phyloP scores from a whole-genome alignment of 1,140 invertebrate species.

The Ptiloglossa arizonensis region DNA sequence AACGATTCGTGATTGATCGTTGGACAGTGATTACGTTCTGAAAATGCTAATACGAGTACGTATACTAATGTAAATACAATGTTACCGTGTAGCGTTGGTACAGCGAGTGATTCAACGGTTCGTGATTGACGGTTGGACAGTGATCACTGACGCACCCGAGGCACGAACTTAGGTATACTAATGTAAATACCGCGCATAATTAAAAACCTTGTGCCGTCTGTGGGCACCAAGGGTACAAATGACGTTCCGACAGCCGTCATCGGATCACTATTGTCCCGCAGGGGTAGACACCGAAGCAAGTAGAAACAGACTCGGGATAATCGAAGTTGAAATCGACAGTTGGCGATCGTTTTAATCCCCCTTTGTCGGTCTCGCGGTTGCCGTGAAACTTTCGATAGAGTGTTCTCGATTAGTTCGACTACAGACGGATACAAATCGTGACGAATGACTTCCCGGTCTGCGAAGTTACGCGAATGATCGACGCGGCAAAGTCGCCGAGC shows the following conservation, averaged over 20 bases:
- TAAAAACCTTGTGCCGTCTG: slow-evolving; percentile 14
- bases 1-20: slow-evolving; percentile 27
- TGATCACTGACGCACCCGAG: slow-evolving; percentile 1
- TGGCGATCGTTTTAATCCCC: slow-evolving; percentile 27
- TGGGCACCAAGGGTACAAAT: slow-evolving; percentile 2
- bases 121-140: slow-evolving; percentile 24
- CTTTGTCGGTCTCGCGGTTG: neutral
- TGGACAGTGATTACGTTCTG: slow-evolving; percentile 6
- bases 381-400: neutral
- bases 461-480: neutral
- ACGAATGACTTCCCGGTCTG: neutral
- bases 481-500: neutral
- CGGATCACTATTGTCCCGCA: slow-evolving; percentile 4
- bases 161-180: neutral
- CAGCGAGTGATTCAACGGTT: slow-evolving; percentile 7
- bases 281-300: neutral
- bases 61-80: too few relatives aligned
- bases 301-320: slow-evolving; percentile 15
- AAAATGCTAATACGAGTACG: too few relatives aligned
- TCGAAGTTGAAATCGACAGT: slow-evolving; percentile 35
- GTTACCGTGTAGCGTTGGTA: too few relatives aligned
- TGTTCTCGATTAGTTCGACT: slow-evolving; percentile 9
- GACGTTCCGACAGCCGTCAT: slow-evolving; percentile 34
- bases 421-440: neutral
- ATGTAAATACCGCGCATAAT: slow-evolving; percentile 31